Evolutionary conservation across 2,888 invertebrate species (phyloP).

Genomic region (Anoncus sp.): DNA sequence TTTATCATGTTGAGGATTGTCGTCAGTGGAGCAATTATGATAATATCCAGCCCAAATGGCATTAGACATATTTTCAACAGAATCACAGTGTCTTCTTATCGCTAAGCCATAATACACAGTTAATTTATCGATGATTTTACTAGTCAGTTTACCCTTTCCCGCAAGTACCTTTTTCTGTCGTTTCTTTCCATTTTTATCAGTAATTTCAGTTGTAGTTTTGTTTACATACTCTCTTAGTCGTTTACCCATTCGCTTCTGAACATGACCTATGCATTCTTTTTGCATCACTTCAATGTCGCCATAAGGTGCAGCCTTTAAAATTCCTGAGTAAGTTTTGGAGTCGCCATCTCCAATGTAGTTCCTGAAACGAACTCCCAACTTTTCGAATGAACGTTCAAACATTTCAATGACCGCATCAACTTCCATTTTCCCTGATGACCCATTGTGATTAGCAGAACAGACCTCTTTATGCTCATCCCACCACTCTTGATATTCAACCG

Average conservation of each 20-base stretch:
- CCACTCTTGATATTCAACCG: not conserved
- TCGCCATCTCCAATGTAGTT: not conserved
- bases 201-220: slow-evolving; percentile 13
- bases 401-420: slow-evolving; percentile 4
- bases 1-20: too few relatives aligned
- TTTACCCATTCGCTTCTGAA: not conserved
- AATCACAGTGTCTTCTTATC: slow-evolving; percentile 1
- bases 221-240: not conserved
- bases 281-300: not conserved
- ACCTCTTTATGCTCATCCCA: too few relatives aligned
- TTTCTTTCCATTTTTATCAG: slow-evolving; percentile 2
- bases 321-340: not conserved
- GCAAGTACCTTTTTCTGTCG: not conserved
- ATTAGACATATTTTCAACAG: not conserved
- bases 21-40: not conserved
- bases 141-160: slow-evolving; percentile 3
- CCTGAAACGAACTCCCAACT: not conserved
- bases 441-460: too few relatives aligned
- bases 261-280: slow-evolving; percentile 4
- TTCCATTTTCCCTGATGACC: too few relatives aligned
- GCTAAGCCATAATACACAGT: slow-evolving; percentile 5
- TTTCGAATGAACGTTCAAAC: not conserved
- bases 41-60: not conserved
- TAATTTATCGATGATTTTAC: too few relatives aligned
- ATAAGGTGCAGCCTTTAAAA: slow-evolving; percentile 3